phyloP scores from a whole-genome alignment of 2,113 vertebrate genomes.

The Thomomys bottae region DNA sequence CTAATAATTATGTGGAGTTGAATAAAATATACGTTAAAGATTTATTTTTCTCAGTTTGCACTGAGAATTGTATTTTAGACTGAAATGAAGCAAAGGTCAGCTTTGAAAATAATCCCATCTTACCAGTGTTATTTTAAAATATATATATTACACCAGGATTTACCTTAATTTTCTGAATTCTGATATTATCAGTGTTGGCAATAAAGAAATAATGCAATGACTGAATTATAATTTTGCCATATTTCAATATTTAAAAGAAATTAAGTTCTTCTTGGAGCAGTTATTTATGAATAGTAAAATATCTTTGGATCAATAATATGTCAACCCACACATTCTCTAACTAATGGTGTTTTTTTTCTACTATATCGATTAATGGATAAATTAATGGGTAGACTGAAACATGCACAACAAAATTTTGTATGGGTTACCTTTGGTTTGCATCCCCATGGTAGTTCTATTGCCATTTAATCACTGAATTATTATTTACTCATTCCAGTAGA shows the following conservation, averaged over 20 bases:
- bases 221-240: conserved; percentile 69
- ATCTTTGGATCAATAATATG: conserved; percentile 77
- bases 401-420: conserved; percentile 58
- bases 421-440: conserved; percentile 48
- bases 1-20: conserved; percentile 53
- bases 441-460: conserved; percentile 25
- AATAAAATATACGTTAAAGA: conserved; percentile 62
- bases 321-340: conserved; percentile 45
- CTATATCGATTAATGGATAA: conserved; percentile 69
- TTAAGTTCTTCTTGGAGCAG: conserved; percentile 58
- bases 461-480: conserved; percentile 43
- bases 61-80: conserved; percentile 64
- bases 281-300: conserved; percentile 53
- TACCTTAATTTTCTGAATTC: conserved; percentile 53
- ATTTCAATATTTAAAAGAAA: conserved; percentile 72
- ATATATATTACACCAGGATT: conserved; percentile 50
- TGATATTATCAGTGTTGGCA: conserved; percentile 61
- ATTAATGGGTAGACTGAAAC: conserved; percentile 57
- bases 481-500: background rate
- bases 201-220: conserved; percentile 66
- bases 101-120: conserved; percentile 64
- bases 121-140: background rate
- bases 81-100: conserved; percentile 70
- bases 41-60: conserved; percentile 62
- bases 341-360: conserved; percentile 52